A percentile compares a stretch with the other conserved stretches of the same genome.
Evolutionary conservation across 2,113 vertebrate genomes (phyloP).

Genomic region (Aleadryas rufinucha): DNA sequence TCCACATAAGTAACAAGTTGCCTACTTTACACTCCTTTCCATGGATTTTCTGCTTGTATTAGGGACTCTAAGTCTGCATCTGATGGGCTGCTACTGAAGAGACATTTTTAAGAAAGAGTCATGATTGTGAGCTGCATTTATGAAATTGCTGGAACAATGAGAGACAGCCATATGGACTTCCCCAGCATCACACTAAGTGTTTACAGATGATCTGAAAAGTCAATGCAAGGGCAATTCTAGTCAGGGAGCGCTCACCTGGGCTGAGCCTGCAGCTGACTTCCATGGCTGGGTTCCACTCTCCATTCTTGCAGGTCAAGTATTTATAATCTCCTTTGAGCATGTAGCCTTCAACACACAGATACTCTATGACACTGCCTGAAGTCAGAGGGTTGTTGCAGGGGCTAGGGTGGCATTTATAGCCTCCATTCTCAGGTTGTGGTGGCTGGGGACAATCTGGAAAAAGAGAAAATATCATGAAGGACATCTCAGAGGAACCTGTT

Average conservation of each 20-base stretch:
- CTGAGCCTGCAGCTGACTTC: constrained; percentile 92
- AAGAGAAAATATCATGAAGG: neutral
- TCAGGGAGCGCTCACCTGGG: constrained; percentile 77
- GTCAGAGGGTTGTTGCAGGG: constrained; percentile 85
- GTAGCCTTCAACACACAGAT: constrained; percentile 94
- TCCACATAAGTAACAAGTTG: neutral
- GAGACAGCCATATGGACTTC: neutral
- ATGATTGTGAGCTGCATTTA: neutral
- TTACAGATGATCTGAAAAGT: neutral
- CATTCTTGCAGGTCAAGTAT: constrained; percentile 93
- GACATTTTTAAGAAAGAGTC: neutral
- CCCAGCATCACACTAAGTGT: neutral
- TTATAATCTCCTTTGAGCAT: constrained; percentile 94
- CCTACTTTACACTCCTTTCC: neutral
- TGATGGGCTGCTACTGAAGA: neutral
- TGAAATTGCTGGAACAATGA: neutral
- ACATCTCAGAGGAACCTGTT: neutral
- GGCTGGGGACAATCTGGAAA: constrained; percentile 87
- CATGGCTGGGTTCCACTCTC: constrained; percentile 92
- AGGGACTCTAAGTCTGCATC: neutral
- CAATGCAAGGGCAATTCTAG: neutral
- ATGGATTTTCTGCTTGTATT: neutral
- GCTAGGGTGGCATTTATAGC: constrained; percentile 91
- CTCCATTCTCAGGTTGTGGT: constrained; percentile 92
- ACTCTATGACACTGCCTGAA: constrained; percentile 93